Conservation (phyloP, 2,797 vertebrate species). For the Scleropages formosus region DNA sequence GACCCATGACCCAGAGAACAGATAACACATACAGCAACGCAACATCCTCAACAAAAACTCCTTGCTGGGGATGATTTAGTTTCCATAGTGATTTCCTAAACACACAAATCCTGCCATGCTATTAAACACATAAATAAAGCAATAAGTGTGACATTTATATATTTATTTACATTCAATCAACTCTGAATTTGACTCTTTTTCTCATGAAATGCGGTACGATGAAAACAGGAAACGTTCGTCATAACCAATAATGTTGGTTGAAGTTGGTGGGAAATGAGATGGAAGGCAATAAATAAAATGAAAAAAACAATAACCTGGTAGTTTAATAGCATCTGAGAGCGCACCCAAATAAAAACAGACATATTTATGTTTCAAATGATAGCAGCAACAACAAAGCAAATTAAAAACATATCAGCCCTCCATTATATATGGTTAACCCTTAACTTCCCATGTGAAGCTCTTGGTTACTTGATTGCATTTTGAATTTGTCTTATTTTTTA, state of each 20-base stretch:
- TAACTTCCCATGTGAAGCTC: not conserved
- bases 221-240: not conserved
- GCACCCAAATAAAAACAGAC: slow-evolving; percentile 71
- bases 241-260: not conserved
- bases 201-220: not conserved
- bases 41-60: too few relatives aligned
- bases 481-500: too few relatives aligned
- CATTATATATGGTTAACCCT: slow-evolving; percentile 46
- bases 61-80: not conserved
- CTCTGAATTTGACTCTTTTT: too few relatives aligned
- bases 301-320: slow-evolving; percentile 73
- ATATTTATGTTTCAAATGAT: slow-evolving; percentile 60
- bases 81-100: slow-evolving; percentile 27
- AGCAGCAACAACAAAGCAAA: slow-evolving; percentile 72
- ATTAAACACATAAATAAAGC: slow-evolving; percentile 46
- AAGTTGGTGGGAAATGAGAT: not conserved
- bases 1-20: too few relatives aligned
- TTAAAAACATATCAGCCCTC: slow-evolving; percentile 65
- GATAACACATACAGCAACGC: too few relatives aligned
- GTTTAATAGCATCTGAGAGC: slow-evolving; percentile 72
- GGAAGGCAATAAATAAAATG: slow-evolving; percentile 67
- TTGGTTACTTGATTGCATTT: too few relatives aligned
- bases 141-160: slow-evolving; percentile 62
- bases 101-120: slow-evolving; percentile 21
- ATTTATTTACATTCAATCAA: slow-evolving; percentile 70